A percentile compares a stretch with the other conserved stretches of the same genome.
Evolutionary conservation across 2,888 invertebrate genomes (phyloP).

Genomic region (Blastobasis adustella): DNA sequence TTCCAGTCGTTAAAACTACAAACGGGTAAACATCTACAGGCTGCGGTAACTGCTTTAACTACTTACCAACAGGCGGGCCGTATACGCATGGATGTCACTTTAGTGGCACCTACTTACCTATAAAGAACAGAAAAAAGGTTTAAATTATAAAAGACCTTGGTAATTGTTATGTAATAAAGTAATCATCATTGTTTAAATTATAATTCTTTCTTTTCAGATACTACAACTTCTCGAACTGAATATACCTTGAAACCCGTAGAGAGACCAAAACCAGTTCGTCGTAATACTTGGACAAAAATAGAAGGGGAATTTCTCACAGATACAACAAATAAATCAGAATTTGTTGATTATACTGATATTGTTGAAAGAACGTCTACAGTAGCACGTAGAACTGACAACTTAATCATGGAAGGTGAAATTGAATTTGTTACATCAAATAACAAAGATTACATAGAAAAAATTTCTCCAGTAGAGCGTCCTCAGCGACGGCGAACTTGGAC

Average conservation of each 20-base stretch:
- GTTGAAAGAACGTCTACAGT: conserved; percentile 77
- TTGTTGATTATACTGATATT: conserved; percentile 75
- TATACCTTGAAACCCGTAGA: conserved; percentile 81
- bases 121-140: too few relatives aligned
- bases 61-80: too few relatives aligned
- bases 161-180: too few relatives aligned
- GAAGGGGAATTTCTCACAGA: conserved; percentile 83
- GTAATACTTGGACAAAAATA: conserved; percentile 86
- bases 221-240: conserved; percentile 80
- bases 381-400: conserved; percentile 77
- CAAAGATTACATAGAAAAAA: conserved; percentile 77
- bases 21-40: too few relatives aligned
- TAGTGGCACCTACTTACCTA: too few relatives aligned
- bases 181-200: too few relatives aligned
- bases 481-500: conserved; percentile 80
- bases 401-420: conserved; percentile 80
- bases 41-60: too few relatives aligned
- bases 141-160: too few relatives aligned
- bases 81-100: too few relatives aligned
- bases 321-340: conserved; percentile 80
- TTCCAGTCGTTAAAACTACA: too few relatives aligned
- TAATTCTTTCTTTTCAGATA: conserved; percentile 64
- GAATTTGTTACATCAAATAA: conserved; percentile 79
- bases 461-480: conserved; percentile 71
- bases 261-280: conserved; percentile 77